Evolutionary conservation across 1,140 invertebrate species (phyloP).

Genomic region (Samia ricini): DNA sequence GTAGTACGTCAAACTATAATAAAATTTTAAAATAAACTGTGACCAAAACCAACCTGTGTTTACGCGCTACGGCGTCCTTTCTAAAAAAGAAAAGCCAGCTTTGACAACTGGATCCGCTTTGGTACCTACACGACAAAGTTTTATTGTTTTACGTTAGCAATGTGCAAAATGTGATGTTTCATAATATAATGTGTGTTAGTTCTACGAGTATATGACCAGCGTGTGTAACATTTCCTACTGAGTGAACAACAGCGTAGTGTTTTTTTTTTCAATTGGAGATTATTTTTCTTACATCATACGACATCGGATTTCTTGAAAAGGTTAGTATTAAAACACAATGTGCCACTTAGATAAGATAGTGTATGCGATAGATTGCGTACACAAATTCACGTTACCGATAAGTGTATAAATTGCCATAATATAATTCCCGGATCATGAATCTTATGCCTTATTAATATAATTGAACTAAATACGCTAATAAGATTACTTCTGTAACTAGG

Average conservation of each 20-base stretch:
- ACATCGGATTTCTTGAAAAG: conserved; percentile 25
- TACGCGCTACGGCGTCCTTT: conserved; percentile 28
- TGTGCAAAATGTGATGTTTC: conserved; percentile 72
- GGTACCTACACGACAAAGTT: conserved; percentile 31
- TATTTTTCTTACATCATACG: conserved; percentile 35
- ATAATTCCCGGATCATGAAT: background rate
- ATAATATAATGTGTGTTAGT: conserved; percentile 53
- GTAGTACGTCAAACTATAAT: conserved; percentile 49
- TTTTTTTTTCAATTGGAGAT: conserved; percentile 60
- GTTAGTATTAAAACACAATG: conserved; percentile 3
- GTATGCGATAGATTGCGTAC: background rate
- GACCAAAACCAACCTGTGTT: conserved; percentile 46
- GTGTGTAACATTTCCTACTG: conserved; percentile 56
- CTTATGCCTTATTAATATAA: conserved; percentile 1
- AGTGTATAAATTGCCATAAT: background rate
- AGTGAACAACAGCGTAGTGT: conserved; percentile 65
- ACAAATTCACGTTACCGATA: background rate
- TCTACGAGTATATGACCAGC: conserved; percentile 48
- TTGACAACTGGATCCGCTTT: conserved; percentile 47
- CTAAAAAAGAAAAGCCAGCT: conserved; percentile 34
- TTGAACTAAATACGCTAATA: conserved; percentile 22
- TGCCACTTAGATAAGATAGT: conserved; percentile 7
- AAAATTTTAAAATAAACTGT: conserved; percentile 47
- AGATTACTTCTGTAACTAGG: conserved; percentile 10
- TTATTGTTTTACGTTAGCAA: conserved; percentile 46